Percentiles rank a stretch among this genome's conserved stretches.
Conservation (phyloP, 2,888 invertebrate genomes). For the Yponomeuta sedellus region DNA sequence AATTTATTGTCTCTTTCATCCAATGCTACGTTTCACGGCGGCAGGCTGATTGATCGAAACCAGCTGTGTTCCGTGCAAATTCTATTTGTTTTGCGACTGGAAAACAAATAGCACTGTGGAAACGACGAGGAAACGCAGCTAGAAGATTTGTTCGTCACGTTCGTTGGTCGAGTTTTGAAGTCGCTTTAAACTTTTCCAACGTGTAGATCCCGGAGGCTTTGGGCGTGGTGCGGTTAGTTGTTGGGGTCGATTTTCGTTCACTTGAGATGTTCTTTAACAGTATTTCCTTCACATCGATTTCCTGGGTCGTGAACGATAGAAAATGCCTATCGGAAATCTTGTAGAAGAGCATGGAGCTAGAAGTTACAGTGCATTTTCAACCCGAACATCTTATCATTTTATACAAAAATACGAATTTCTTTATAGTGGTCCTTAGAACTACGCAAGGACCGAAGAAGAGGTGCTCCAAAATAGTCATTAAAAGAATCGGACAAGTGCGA, state of each 20-base stretch:
- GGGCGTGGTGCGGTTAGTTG: background rate
- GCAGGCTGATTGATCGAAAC: constrained; percentile 1
- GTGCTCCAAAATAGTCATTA: too few species aligned
- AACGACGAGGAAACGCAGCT: background rate
- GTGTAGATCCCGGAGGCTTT: constrained; percentile 5
- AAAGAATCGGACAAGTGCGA: too few species aligned
- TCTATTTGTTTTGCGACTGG: constrained; percentile 1
- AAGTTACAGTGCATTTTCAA: too few species aligned
- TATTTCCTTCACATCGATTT: background rate
- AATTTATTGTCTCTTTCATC: background rate
- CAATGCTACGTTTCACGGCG: background rate
- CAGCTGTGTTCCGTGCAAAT: constrained; percentile 1
- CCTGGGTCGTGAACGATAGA: background rate
- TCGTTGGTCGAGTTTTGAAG: constrained; percentile 3
- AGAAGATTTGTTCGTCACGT: background rate
- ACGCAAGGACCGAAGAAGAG: too few species aligned
- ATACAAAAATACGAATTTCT: too few species aligned
- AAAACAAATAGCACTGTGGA: constrained; percentile 6
- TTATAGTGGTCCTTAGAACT: too few species aligned
- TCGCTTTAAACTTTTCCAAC: constrained; percentile 1
- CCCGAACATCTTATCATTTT: too few species aligned
- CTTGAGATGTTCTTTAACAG: constrained; percentile 5
- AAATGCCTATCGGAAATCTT: background rate
- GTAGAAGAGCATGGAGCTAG: background rate
- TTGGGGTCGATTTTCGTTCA: constrained; percentile 10